Conservation (phyloP, 2,888 invertebrate species). For the Margaritifera margaritifera region DNA sequence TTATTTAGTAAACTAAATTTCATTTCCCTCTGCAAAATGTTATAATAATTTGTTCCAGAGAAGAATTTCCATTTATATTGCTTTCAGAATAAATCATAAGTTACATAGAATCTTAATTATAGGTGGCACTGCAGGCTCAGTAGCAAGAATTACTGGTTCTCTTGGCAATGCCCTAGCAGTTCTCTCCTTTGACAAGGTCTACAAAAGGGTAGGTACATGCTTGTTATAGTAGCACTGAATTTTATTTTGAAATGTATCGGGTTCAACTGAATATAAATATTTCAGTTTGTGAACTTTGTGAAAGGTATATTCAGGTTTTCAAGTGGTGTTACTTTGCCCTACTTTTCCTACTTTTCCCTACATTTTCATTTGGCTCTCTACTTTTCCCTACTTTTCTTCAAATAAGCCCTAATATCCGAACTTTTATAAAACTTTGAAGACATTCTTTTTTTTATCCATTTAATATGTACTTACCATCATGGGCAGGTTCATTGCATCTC, state of each 20-base stretch:
- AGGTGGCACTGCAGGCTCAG: conserved; percentile 73
- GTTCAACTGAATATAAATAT: too few species aligned
- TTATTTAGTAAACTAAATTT: too few species aligned
- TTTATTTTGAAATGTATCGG: too few species aligned
- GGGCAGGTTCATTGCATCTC: too few species aligned
- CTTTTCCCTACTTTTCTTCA: neutral
- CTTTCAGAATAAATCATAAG: neutral
- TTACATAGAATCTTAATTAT: conserved; percentile 5
- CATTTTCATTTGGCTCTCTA: neutral
- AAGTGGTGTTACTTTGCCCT: neutral
- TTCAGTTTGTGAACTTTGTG: too few species aligned
- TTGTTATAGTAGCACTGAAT: too few species aligned
- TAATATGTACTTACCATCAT: too few species aligned
- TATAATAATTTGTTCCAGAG: neutral
- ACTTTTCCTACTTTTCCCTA: neutral
- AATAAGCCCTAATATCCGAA: neutral
- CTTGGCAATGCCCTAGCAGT: conserved; percentile 74
- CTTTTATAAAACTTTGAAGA: neutral
- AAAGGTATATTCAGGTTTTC: too few species aligned
- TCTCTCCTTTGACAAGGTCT: conserved; percentile 75
- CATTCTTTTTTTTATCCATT: too few species aligned
- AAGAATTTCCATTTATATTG: neutral
- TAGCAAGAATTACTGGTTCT: conserved; percentile 74
- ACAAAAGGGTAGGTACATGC: conserved; percentile 71
- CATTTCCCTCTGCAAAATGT: too few species aligned